Evolutionary conservation across 2,888 invertebrate species (phyloP).

Genomic region (Diadegma fenestrale): DNA sequence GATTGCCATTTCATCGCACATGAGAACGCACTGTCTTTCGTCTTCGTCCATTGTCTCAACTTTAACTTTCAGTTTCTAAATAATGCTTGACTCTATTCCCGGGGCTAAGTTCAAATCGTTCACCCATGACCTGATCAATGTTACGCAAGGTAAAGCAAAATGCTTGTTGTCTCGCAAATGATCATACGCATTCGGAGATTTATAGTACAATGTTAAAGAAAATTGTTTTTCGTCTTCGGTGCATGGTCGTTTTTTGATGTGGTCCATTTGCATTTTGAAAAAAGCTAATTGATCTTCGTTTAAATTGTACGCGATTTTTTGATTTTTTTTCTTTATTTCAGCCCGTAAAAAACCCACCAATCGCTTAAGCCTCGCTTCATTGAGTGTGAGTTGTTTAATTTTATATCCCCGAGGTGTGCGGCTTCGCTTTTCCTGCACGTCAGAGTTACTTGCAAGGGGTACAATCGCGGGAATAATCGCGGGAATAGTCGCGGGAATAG

Average conservation of each 20-base stretch:
- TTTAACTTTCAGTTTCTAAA: constrained; percentile 69
- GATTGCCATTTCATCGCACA: constrained; percentile 74
- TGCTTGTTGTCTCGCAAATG: constrained; percentile 69
- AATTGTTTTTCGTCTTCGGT: constrained; percentile 73
- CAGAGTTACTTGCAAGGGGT: neutral
- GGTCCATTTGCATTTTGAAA: constrained; percentile 68
- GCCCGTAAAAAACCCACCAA: neutral
- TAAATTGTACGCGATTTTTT: neutral
- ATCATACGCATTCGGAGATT: constrained; percentile 75
- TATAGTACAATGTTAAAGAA: constrained; percentile 74
- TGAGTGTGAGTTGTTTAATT: neutral
- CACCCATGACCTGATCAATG: constrained; percentile 73
- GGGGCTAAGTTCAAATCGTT: constrained; percentile 70
- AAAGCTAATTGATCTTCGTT: constrained; percentile 44
- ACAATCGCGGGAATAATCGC: neutral
- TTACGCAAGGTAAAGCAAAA: constrained; percentile 70
- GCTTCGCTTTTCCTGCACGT: neutral
- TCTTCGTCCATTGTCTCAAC: constrained; percentile 70
- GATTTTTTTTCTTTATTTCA: neutral
- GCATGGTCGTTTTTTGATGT: constrained; percentile 70
- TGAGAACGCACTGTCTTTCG: constrained; percentile 71
- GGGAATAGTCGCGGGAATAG: neutral
- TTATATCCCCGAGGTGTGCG: neutral
- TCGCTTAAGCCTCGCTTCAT: neutral
- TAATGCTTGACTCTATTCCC: constrained; percentile 69